These are phyloP conservation scores for Podiceps cristatus DNA, from an alignment of 2,113 vertebrate species.

Conservation along the genomic window DNA sequence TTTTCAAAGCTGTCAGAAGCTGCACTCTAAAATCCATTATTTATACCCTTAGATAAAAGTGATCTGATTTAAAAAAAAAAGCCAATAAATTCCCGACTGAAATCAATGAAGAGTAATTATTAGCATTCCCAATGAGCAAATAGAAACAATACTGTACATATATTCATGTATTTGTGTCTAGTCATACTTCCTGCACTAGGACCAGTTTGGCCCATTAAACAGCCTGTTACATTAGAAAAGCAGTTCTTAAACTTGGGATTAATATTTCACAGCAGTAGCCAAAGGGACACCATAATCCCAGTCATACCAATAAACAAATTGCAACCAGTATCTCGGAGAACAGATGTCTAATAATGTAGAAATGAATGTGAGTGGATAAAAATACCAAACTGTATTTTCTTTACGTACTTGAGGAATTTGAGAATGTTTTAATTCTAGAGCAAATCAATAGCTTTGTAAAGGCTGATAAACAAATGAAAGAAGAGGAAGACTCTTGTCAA, in stretches of 20 bases:
- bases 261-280: not conserved
- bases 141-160: not conserved
- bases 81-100: not conserved
- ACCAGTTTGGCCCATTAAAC: not conserved
- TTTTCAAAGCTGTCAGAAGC: slow-evolving; percentile 32
- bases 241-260: not conserved
- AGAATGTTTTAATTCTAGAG: not conserved
- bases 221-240: not conserved
- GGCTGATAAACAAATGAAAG: not conserved
- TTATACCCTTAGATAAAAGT: not conserved
- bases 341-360: not conserved
- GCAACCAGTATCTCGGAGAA: not conserved
- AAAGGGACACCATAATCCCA: not conserved
- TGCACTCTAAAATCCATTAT: not conserved
- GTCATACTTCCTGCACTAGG: not conserved
- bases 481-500: not conserved
- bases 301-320: not conserved
- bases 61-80: not conserved
- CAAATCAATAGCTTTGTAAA: not conserved
- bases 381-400: not conserved
- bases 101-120: not conserved
- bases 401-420: not conserved
- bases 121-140: not conserved
- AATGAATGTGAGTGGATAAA: not conserved
- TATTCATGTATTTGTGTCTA: not conserved